Evolutionary conservation across 2,797 vertebrate genomes (phyloP).

Genomic region (Pipistrellus nathusii): DNA sequence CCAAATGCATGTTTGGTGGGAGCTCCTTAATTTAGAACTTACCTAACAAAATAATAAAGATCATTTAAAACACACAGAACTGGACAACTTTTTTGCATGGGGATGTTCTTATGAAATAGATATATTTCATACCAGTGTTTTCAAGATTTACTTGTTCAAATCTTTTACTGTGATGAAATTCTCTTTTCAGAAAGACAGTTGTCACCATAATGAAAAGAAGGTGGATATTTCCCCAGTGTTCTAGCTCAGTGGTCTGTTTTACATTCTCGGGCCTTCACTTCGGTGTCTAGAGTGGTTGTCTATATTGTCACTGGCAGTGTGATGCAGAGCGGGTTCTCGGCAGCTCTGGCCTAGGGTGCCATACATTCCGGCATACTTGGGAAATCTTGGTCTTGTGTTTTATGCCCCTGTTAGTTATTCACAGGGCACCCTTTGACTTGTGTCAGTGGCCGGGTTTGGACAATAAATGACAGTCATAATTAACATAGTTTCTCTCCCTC

Average conservation of each 20-base stretch:
- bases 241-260: not conserved
- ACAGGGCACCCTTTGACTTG: not conserved
- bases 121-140: not conserved
- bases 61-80: not conserved
- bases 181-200: not conserved
- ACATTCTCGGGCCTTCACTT: not conserved
- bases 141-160: conserved; percentile 20
- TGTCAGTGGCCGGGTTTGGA: not conserved
- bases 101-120: not conserved
- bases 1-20: not conserved
- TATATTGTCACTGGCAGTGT: not conserved
- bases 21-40: not conserved
- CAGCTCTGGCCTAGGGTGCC: not conserved
- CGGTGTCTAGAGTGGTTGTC: not conserved
- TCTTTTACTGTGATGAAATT: not conserved
- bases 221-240: not conserved
- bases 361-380: not conserved
- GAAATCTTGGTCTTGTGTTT: not conserved
- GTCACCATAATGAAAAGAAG: not conserved
- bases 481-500: not conserved
- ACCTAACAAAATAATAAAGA: not conserved
- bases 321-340: not conserved
- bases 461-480: not conserved
- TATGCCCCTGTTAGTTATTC: not conserved
- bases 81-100: not conserved